Conservation (phyloP, 2,113 vertebrate genomes). For the Nerophis ophidion region DNA sequence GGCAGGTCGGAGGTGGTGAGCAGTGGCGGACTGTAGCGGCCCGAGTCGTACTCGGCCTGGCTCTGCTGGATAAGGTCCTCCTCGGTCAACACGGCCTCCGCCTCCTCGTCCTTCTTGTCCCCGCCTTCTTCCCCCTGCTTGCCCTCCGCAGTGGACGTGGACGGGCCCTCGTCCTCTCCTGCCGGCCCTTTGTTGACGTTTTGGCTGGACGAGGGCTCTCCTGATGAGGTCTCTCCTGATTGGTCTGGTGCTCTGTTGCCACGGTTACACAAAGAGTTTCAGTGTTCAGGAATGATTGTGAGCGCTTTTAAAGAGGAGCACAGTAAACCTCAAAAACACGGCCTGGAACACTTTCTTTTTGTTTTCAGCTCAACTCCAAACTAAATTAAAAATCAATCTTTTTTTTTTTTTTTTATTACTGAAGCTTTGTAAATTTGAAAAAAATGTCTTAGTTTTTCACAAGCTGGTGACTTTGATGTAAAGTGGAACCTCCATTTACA, state of each 20-base stretch:
- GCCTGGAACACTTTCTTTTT: too few relatives aligned
- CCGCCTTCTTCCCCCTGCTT: conserved; percentile 24
- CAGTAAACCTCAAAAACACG: too few relatives aligned
- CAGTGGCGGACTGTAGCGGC: conserved; percentile 88
- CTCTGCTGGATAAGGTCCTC: conserved; percentile 97
- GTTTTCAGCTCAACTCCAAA: too few relatives aligned
- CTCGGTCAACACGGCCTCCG: conserved; percentile 88
- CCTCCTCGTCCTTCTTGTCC: conserved; percentile 52
- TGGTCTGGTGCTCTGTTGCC: conserved; percentile 21
- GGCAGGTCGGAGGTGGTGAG: conserved; percentile 83
- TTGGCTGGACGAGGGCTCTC: conserved; percentile 32
- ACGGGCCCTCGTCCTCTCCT: conserved; percentile 31
- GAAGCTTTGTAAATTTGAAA: too few relatives aligned
- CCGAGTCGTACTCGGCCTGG: conserved; percentile 88
- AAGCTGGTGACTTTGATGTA: too few relatives aligned
- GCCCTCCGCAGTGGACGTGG: conserved; percentile 32
- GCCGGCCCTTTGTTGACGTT: conserved; percentile 3
- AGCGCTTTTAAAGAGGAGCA: too few relatives aligned
- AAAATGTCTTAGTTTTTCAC: too few relatives aligned
- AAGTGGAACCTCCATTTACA: too few relatives aligned
- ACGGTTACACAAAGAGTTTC: conserved; percentile 5
- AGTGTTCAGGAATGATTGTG: too few relatives aligned
- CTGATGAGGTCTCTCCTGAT: conserved; percentile 1
- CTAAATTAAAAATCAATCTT: too few relatives aligned
- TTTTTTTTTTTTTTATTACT: too few relatives aligned